These are phyloP conservation scores for Takifugu flavidus DNA, from an alignment of 2,113 vertebrate species.

Conservation along the genomic window DNA sequence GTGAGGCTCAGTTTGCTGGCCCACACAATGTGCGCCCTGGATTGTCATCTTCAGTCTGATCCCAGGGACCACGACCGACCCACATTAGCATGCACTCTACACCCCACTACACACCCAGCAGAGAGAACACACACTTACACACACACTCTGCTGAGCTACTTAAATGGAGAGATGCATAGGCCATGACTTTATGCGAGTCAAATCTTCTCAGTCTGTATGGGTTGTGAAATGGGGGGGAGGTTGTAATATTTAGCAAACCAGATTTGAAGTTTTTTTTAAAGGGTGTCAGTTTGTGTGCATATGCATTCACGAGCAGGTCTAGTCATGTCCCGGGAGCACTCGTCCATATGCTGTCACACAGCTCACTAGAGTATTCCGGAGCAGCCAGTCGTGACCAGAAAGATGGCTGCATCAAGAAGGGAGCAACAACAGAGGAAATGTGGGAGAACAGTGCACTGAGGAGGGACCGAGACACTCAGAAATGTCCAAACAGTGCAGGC, in stretches of 20 bases:
- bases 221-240: conserved; percentile 1
- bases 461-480: conserved; percentile 20
- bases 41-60: conserved; percentile 70
- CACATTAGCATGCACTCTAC: conserved; percentile 62
- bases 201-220: conserved; percentile 50
- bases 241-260: conserved; percentile 39
- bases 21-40: conserved; percentile 61
- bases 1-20: conserved; percentile 38
- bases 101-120: conserved; percentile 44
- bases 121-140: conserved; percentile 20
- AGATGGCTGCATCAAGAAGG: conserved; percentile 34
- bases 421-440: conserved; percentile 2
- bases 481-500: conserved; percentile 43
- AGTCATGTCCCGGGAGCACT: conserved; percentile 37
- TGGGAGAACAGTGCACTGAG: background rate
- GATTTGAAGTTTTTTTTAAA: conserved; percentile 8
- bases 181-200: conserved; percentile 61
- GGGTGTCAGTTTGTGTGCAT: conserved; percentile 10
- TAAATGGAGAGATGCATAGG: conserved; percentile 60
- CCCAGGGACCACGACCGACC: conserved; percentile 56
- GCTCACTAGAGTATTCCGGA: conserved; percentile 49
- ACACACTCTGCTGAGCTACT: conserved; percentile 22
- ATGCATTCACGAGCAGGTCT: conserved; percentile 1
- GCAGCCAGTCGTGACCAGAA: conserved; percentile 59
- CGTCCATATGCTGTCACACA: conserved; percentile 50